Evolutionary conservation across 1,140 invertebrate genomes (phyloP).

Genomic region (Heterodera schachtii): DNA sequence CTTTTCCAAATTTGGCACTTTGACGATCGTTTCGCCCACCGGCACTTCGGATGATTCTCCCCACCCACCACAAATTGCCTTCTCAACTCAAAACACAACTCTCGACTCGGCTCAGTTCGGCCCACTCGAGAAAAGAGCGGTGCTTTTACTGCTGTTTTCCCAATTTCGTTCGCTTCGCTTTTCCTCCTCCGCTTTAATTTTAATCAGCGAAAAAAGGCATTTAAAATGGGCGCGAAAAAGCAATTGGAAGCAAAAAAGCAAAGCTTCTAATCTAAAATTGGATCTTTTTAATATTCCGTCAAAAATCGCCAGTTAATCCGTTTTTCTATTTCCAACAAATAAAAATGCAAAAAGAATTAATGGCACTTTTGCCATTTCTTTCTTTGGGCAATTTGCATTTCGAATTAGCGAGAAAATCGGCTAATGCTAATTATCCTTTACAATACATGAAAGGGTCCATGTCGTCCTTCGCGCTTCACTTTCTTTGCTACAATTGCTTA

Average conservation of each 20-base stretch:
- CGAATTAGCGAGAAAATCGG: not conserved
- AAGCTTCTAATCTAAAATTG: not conserved
- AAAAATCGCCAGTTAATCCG: not conserved
- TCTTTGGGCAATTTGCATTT: not conserved
- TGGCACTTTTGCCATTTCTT: not conserved
- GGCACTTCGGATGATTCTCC: not conserved
- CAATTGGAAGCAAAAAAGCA: not conserved
- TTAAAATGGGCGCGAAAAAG: not conserved
- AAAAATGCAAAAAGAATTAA: not conserved
- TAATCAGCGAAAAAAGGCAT: not conserved
- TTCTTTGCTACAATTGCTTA: not conserved
- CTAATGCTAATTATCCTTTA: not conserved
- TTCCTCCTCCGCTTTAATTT: not conserved
- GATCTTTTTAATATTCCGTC: not conserved
- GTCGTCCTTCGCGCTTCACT: not conserved
- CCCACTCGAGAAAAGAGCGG: not conserved
- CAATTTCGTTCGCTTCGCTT: not conserved
- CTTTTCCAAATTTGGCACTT: not conserved
- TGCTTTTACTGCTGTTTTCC: not conserved
- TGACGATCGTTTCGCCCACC: not conserved
- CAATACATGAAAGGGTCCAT: not conserved
- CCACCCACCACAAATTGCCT: not conserved
- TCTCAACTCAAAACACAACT: not conserved
- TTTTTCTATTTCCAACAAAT: not conserved
- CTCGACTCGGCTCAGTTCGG: not conserved